Conservation (phyloP, 2,113 vertebrate species). For the Aviceda subcristata region DNA sequence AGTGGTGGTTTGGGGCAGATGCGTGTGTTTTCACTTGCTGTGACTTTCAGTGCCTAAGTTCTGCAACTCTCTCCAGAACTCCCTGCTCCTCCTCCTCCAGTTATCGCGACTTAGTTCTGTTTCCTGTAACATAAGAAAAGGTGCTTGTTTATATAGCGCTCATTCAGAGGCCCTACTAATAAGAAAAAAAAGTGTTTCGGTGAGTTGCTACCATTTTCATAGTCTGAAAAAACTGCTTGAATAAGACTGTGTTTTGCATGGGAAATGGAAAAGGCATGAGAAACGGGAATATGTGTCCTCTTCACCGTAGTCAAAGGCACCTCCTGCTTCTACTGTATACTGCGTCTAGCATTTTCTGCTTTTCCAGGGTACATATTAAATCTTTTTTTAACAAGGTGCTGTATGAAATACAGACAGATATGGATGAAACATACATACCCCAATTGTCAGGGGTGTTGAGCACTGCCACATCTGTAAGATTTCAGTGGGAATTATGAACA, state of each 20-base stretch:
- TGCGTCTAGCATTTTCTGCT: neutral
- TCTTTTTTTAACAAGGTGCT: neutral
- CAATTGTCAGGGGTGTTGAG: neutral
- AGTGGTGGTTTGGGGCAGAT: neutral
- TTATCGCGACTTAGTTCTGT: neutral
- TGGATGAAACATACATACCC: neutral
- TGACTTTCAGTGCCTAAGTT: neutral
- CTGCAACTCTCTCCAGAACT: neutral
- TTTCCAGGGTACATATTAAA: neutral
- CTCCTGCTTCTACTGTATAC: neutral
- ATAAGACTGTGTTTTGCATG: neutral
- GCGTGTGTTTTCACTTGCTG: neutral
- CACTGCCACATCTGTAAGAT: neutral
- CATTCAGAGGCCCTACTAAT: neutral
- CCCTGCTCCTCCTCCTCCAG: too few relatives aligned
- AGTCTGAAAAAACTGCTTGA: neutral
- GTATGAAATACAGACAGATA: neutral
- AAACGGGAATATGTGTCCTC: neutral
- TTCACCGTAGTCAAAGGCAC: neutral
- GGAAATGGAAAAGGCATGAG: neutral
- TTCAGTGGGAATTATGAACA: neutral
- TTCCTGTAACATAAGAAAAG: neutral
- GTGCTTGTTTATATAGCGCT: neutral
- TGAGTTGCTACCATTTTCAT: neutral
- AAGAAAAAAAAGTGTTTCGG: neutral